Conservation (phyloP, 2,113 vertebrate genomes). For the Neotoma lepida region DNA sequence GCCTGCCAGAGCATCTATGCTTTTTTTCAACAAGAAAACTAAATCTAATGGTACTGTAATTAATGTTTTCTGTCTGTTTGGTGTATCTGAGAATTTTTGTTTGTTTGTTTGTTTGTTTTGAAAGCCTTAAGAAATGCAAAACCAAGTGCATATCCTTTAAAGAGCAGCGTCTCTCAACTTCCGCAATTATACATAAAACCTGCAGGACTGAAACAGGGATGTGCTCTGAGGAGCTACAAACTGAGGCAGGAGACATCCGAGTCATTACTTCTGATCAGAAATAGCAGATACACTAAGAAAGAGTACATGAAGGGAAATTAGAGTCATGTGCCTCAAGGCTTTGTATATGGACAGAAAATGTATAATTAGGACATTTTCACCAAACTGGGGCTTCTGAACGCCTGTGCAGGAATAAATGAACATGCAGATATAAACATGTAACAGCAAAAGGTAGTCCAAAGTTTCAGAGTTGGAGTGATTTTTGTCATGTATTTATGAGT, state of each 20-base stretch:
- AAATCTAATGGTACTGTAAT: conserved; percentile 54
- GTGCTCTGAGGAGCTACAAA: not conserved
- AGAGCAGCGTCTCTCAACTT: not conserved
- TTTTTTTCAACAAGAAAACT: conserved; percentile 62
- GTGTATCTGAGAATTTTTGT: not conserved
- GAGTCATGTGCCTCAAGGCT: not conserved
- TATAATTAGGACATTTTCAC: not conserved
- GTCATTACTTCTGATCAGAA: not conserved
- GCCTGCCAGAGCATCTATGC: not conserved
- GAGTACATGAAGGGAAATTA: not conserved
- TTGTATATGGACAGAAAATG: not conserved
- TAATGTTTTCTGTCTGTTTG: conserved; percentile 57
- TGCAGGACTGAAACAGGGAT: not conserved
- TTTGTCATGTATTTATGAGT: not conserved
- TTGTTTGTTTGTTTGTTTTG: not conserved
- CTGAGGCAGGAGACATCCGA: not conserved
- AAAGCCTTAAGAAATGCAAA: conserved; percentile 18
- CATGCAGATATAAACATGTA: not conserved
- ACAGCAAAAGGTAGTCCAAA: not conserved
- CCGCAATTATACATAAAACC: not conserved
- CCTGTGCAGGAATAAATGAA: not conserved
- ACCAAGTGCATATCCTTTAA: not conserved
- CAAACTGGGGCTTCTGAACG: not conserved
- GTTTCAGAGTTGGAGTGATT: not conserved
- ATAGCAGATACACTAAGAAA: not conserved